Conservation (phyloP, 2,888 invertebrate species). For the Lymantria dispar region DNA sequence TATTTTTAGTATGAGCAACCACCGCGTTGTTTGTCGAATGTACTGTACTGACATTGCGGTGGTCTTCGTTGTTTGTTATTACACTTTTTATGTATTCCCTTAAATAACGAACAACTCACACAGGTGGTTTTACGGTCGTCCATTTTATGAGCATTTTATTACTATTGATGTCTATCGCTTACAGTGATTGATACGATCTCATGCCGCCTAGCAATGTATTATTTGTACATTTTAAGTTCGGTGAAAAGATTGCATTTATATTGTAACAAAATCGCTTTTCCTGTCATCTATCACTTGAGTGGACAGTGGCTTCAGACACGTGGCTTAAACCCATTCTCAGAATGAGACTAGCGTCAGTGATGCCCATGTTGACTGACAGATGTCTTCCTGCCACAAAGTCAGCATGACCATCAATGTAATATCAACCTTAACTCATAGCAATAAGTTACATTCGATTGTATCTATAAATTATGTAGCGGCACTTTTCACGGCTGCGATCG, state of each 20-base stretch:
- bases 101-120: constrained; percentile 63
- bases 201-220: constrained; percentile 22
- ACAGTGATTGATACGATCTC: constrained; percentile 42
- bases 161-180: constrained; percentile 44
- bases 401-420: constrained; percentile 32
- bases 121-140: constrained; percentile 55
- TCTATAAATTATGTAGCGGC: constrained; percentile 29
- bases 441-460: constrained; percentile 31
- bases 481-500: constrained; percentile 50
- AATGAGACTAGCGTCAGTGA: constrained; percentile 57
- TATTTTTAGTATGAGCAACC: constrained; percentile 62
- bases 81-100: constrained; percentile 64
- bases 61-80: constrained; percentile 70
- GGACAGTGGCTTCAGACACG: constrained; percentile 37
- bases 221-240: constrained; percentile 14
- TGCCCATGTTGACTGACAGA: constrained; percentile 61
- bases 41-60: constrained; percentile 61
- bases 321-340: constrained; percentile 54
- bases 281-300: constrained; percentile 37
- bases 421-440: constrained; percentile 35
- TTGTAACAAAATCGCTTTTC: constrained; percentile 31
- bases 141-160: constrained; percentile 52
- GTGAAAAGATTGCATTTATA: constrained; percentile 27
- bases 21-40: constrained; percentile 58
- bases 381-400: constrained; percentile 63